Base-by-base conservation (phyloP, 2,113 vertebrate genomes). In the Xiphorhynchus elegans region DNA sequence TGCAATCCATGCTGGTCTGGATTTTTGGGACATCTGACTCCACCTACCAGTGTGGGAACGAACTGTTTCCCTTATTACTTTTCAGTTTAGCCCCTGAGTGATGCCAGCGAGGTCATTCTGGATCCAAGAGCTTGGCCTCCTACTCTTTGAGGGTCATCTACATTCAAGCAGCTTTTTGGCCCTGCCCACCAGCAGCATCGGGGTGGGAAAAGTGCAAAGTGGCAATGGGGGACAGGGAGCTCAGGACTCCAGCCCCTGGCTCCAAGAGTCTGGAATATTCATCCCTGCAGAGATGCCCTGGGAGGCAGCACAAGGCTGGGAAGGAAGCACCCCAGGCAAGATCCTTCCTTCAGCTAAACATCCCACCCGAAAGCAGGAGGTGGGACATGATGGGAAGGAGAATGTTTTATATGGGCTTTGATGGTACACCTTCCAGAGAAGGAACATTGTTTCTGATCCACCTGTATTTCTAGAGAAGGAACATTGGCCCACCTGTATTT, bases 31-130 rank as follows among this genome's bases (percentile, higher is more conserved):
- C 10, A 16, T 44, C 33, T 44, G 63, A 52, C 39, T 62, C 33
- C 25, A 58, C 0, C 1, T 33, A 50, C 31, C 23, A 28, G 13
- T 2, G 31, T 31, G 35, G 29, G 42, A 47, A 11, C 60, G 25
- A 28, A 33, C 47, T 56, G 0, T 62, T 85, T 52, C 23, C 44
- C 46, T 31, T 23, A 0, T 77, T 18, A 11, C 31, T 66, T 35
- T 35, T 15, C 46, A 26, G 25, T 35, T 88, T 13, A 39, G 9
- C 5, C 72, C 46, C 20, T 58, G 70, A 42, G 2, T 10, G 60
- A 18, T 46, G 79, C 11, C 59, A 75, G 46, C 60, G 83, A 66
- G 49, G 56, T 18, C 55, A 10, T 12, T 78, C 35, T 52, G 72
- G 42, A 8, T 39, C 47, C 66, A 79, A 70, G n/a, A 64, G 25